These are phyloP conservation scores for Cyanoderma ruficeps DNA, from an alignment of 2,113 vertebrate species.

Conservation along the genomic window DNA sequence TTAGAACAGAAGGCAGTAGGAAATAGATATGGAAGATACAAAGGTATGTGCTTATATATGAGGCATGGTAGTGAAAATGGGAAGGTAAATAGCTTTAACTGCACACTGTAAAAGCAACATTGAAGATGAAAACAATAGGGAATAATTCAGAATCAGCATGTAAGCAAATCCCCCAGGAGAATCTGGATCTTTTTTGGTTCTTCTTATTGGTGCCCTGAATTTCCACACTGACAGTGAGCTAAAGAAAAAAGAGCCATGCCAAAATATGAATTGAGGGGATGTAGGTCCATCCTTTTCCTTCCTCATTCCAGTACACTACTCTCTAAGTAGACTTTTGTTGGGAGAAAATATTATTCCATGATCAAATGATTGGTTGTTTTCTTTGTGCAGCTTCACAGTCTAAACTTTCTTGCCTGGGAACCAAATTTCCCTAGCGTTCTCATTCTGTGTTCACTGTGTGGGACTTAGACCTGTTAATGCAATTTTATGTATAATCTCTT, in stretches of 20 bases:
- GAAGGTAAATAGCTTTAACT: background rate
- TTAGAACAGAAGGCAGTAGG: background rate
- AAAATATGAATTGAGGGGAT: background rate
- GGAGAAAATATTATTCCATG: background rate
- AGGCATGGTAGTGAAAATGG: background rate
- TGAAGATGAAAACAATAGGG: background rate
- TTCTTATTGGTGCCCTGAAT: background rate
- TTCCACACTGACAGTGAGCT: background rate
- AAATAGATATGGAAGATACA: fast-evolving
- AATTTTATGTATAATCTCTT: background rate
- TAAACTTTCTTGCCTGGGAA: background rate
- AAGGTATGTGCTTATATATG: background rate
- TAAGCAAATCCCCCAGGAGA: background rate
- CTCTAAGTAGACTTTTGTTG: background rate
- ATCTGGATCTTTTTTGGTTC: background rate
- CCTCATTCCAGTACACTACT: background rate
- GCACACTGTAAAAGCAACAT: background rate
- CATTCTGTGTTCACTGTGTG: background rate
- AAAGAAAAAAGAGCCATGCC: background rate
- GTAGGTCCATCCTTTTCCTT: background rate
- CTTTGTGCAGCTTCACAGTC: background rate
- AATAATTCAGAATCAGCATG: background rate
- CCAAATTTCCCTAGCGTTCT: background rate
- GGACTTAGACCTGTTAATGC: background rate
- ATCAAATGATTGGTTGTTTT: background rate